Base-by-base conservation (phyloP, 2,888 invertebrate genomes). In the Gandaritis pyraliata region DNA sequence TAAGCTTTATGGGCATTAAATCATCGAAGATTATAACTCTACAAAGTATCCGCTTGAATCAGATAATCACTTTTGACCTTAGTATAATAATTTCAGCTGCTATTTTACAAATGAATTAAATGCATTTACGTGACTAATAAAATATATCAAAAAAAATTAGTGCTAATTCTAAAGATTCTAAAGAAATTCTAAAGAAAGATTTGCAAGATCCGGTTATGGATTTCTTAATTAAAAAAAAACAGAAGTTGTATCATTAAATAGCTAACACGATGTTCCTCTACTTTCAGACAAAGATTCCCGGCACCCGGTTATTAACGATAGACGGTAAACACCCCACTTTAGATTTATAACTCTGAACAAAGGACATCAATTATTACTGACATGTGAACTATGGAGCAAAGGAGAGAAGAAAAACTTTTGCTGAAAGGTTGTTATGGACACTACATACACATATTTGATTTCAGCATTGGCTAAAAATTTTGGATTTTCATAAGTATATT, bases 301-400 rank as follows among this genome's bases (percentile, higher is more conserved):
- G 75, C 82, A 75, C 74, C 74, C 65, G 69, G 80, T 84, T 83
- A 86, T 86, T 85, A 87, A 83, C 82, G 84, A 82, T 78, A 75
- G 78, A 77, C 70, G 69, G 73, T 76, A 70, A 72, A 76, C 82
- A 82, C 85, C 85, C 54, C 86, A 82, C 82, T 76, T 71, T 79
- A 87, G 87, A 89, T 88, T 91, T 89, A 90, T 85, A 81, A 68
- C 75, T 80, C 72, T 75, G 86, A 87, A 90, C 91, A 90, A 90
- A 90, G 86, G 81, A 88, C 84, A 90, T 90, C 83, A 86, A 87
- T 90, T 88, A 78, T 76, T 74, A 75, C 76, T 82, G 90, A 87
- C 90, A 86, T 82, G 85, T 85, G 86, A 87, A 86, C 86, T 87
- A 82, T 86, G 84, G 72, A 62, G 16, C 23, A 13, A 47, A 47